Base-by-base conservation (phyloP, 2,888 invertebrate genomes). In the Sylvicola cinctus region DNA sequence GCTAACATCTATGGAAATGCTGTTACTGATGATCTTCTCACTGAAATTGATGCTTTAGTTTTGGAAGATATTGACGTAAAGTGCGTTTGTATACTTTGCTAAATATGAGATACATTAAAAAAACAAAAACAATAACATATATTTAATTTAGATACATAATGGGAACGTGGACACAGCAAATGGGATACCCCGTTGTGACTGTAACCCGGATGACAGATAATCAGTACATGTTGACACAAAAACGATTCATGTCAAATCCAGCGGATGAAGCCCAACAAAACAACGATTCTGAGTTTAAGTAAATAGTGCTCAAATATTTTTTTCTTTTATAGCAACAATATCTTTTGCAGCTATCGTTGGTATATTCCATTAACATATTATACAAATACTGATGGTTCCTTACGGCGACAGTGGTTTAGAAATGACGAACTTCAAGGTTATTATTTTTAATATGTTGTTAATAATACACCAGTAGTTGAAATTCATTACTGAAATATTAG, bases 91-190 rank as follows among this genome's bases (percentile, higher is more conserved):
- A 14, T 11, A 12, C 26, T 4, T 11, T 25, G 11, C 7, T 7
- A 29, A n/a, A 11, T n/a, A 29, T 8, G 7, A 29, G 12, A 29
- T 23, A 28, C 16, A 12, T 33, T 15, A 36, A 25, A 31, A 28
- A 23, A 25, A 37, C 17, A 33, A 43, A 16, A 31, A n/a, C 35
- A 31, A 31, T 16, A 30, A 13, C 26, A 32, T 25, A 12, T 26
- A 12, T 35, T 28, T 42, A 40, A 44, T 37, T 38, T 38, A 68
- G 70, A 4, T 51, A 64, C 28, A 68, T 83, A 38, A 80, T 90
- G 80, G 73, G 80, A 47, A 85, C 87, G 0, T 91, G 85, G 81
- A 88, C 84, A 0, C 65, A 68, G 29, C 88, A 90, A 56, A 84
- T 76, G 76, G 90, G 90, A 0, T 78, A 74, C 46, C 90, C 90